phyloP scores from a whole-genome alignment of 2,113 vertebrate species.

The Ursus arctos region DNA sequence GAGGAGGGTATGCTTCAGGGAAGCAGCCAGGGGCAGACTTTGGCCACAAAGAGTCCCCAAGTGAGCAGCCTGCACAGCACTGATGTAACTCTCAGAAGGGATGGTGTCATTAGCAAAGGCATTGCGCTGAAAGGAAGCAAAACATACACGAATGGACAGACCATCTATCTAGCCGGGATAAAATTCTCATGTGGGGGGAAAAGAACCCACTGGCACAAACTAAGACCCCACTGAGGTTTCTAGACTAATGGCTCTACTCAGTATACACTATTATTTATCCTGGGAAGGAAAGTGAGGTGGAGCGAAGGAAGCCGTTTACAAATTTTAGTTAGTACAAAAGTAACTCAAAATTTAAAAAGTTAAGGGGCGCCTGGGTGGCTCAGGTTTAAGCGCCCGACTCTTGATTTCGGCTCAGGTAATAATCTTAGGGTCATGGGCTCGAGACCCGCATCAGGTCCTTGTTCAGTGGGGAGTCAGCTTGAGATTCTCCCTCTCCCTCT shows the following conservation, averaged over 20 bases:
- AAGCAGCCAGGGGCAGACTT: conserved; percentile 95
- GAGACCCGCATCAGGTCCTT: neutral
- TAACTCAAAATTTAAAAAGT: neutral
- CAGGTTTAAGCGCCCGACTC: neutral
- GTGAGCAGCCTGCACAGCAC: conserved; percentile 98
- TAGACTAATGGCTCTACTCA: neutral
- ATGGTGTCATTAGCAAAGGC: conserved; percentile 99
- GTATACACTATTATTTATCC: neutral
- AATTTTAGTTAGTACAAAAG: neutral
- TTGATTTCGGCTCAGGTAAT: neutral
- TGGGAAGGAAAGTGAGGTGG: neutral
- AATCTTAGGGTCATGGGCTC: neutral
- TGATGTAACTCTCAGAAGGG: conserved; percentile 98
- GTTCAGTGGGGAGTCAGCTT: neutral
- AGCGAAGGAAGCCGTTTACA: neutral
- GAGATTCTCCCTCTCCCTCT: neutral
- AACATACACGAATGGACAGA: neutral
- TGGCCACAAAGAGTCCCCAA: conserved; percentile 97
- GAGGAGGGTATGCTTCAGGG: conserved; percentile 96
- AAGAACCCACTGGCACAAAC: neutral
- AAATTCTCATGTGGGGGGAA: neutral
- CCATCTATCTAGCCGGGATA: neutral
- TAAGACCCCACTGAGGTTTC: neutral
- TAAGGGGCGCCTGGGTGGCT: neutral
- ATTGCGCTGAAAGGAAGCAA: conserved; percentile 91